These are phyloP conservation scores for Caenorhabditis zanzibari DNA, from an alignment of 2,888 invertebrate species.

Conservation along the genomic window DNA sequence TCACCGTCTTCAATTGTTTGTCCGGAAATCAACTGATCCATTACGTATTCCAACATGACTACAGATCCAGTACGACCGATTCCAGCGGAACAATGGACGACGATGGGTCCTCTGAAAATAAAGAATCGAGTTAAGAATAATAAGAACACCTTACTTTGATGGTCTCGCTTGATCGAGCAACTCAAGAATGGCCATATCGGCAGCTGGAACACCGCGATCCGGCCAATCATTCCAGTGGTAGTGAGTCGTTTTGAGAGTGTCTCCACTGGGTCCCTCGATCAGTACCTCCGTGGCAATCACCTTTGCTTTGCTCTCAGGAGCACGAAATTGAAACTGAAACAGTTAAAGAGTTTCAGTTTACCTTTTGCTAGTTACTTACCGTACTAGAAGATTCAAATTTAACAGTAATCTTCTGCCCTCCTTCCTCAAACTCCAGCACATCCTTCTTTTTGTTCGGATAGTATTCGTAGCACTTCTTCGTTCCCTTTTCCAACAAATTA, in stretches of 20 bases:
- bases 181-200: conserved; percentile 68
- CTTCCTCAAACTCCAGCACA: conserved; percentile 53
- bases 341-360: neutral
- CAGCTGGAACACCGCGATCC: conserved; percentile 67
- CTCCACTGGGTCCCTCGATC: conserved; percentile 48
- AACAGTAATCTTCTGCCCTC: conserved; percentile 51
- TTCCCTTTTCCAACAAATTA: conserved; percentile 68
- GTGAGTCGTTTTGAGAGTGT: conserved; percentile 52
- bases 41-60: conserved; percentile 73
- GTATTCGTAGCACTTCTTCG: conserved; percentile 69
- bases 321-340: conserved; percentile 43
- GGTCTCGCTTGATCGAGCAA: conserved; percentile 49
- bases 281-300: conserved; percentile 51
- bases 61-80: conserved; percentile 76
- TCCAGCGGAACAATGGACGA: conserved; percentile 77
- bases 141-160: conserved; percentile 37
- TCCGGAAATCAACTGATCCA: conserved; percentile 61
- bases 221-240: conserved; percentile 73
- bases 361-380: neutral
- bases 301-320: conserved; percentile 45
- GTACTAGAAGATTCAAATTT: conserved; percentile 31
- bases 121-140: no score
- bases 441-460: conserved; percentile 60
- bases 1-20: conserved; percentile 52
- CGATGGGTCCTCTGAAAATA: conserved; percentile 64